Percentiles rank a stretch among this genome's conserved stretches.
Evolutionary conservation across 2,113 vertebrate genomes (phyloP).

Genomic region (Camelus dromedarius): DNA sequence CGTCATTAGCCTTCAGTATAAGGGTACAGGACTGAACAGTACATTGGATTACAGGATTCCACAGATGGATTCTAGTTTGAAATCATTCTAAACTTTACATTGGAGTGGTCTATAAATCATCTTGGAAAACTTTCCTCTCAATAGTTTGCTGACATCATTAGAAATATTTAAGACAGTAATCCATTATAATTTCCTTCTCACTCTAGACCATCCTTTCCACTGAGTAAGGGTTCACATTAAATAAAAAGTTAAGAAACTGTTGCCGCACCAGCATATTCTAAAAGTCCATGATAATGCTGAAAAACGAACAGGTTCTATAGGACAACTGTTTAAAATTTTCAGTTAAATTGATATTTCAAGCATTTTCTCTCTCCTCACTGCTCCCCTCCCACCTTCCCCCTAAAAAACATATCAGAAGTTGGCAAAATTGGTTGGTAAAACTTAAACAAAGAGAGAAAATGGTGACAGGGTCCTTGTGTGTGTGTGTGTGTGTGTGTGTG

Average conservation of each 20-base stretch:
- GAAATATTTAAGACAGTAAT: neutral
- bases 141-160: neutral
- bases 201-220: neutral
- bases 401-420: neutral
- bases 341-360: neutral
- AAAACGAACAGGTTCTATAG: neutral
- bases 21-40: neutral
- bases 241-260: neutral
- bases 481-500: neutral
- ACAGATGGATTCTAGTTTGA: neutral
- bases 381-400: neutral
- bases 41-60: constrained; percentile 3
- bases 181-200: neutral
- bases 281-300: neutral
- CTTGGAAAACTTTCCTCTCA: neutral
- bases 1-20: neutral
- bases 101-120: neutral
- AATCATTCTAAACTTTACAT: neutral
- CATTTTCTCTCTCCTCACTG: neutral
- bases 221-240: neutral
- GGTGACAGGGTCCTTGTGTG: neutral
- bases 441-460: neutral
- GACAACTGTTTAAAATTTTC: neutral
- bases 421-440: neutral
- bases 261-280: neutral